Evolutionary conservation across 1,140 invertebrate genomes (phyloP).

Genomic region (Hypsibius dujardini): DNA sequence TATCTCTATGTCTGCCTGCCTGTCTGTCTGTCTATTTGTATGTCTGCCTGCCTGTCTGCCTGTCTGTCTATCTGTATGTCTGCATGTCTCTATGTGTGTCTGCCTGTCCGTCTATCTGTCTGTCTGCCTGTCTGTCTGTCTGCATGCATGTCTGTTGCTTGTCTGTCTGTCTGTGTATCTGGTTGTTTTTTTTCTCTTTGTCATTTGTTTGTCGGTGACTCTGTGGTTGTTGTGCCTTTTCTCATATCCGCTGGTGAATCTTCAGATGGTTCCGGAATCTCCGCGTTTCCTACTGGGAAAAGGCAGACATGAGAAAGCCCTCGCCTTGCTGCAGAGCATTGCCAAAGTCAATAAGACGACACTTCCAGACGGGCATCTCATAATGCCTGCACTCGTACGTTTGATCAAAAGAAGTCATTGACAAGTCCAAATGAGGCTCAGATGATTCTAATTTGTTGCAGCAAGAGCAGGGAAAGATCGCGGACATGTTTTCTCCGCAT

Average conservation of each 20-base stretch:
- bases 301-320: conserved; percentile 64
- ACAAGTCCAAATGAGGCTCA: too few relatives aligned
- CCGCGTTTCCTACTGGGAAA: conserved; percentile 66
- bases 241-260: too few relatives aligned
- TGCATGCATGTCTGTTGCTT: too few relatives aligned
- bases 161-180: too few relatives aligned
- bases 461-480: conserved; percentile 15
- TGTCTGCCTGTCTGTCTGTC: too few relatives aligned
- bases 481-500: neutral
- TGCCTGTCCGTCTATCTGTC: too few relatives aligned
- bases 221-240: conserved; percentile 24
- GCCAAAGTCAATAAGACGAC: conserved; percentile 51
- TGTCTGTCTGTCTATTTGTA: too few relatives aligned
- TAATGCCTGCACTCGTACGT: neutral
- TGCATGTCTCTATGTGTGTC: too few relatives aligned
- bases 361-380: neutral
- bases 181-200: too few relatives aligned
- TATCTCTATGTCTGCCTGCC: too few relatives aligned
- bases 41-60: too few relatives aligned
- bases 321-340: conserved; percentile 60
- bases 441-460: neutral
- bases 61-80: too few relatives aligned
- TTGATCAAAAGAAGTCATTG: neutral
- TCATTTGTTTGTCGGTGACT: conserved; percentile 38
- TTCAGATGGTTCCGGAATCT: conserved; percentile 78